Conservation (phyloP, 2,888 invertebrate genomes). For the Macaria liturata region DNA sequence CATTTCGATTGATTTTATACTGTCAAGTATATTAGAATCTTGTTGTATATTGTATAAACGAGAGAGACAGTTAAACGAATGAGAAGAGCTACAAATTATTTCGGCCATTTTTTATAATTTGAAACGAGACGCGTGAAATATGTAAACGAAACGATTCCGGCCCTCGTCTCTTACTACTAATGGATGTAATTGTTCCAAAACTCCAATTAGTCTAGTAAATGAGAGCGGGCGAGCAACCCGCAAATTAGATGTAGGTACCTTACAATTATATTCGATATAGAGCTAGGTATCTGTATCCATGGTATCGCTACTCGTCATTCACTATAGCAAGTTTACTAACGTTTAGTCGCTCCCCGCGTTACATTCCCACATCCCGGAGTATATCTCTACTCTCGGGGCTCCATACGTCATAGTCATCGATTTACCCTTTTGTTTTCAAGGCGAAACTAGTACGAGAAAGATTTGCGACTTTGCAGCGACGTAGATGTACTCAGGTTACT, state of each 20-base stretch:
- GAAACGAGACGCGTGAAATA: slow-evolving; percentile 4
- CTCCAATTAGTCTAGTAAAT: slow-evolving; percentile 6
- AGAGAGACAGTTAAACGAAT: too few species aligned
- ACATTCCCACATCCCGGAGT: slow-evolving; percentile 34
- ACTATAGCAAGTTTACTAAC: slow-evolving; percentile 16
- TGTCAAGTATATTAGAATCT: too few species aligned
- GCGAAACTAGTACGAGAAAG: slow-evolving; percentile 44
- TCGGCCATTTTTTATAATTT: neutral
- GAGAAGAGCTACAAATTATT: too few species aligned
- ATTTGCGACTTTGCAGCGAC: slow-evolving; percentile 43
- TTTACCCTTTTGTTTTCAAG: slow-evolving; percentile 46
- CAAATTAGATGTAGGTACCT: slow-evolving; percentile 20
- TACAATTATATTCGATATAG: slow-evolving; percentile 21
- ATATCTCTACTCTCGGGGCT: slow-evolving; percentile 28
- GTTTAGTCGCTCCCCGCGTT: slow-evolving; percentile 26
- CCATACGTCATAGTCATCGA: slow-evolving; percentile 37
- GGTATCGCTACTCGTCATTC: slow-evolving; percentile 10
- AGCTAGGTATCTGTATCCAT: slow-evolving; percentile 20
- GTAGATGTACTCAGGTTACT: slow-evolving; percentile 56
- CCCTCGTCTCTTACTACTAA: slow-evolving; percentile 23
- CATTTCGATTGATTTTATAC: too few species aligned
- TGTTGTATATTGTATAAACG: too few species aligned
- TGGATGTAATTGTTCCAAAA: slow-evolving; percentile 3
- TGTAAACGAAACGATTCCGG: slow-evolving; percentile 13
- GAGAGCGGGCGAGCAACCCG: slow-evolving; percentile 18